Base-by-base conservation (phyloP, 2,888 invertebrate genomes). In the Ditula angustiorana region DNA sequence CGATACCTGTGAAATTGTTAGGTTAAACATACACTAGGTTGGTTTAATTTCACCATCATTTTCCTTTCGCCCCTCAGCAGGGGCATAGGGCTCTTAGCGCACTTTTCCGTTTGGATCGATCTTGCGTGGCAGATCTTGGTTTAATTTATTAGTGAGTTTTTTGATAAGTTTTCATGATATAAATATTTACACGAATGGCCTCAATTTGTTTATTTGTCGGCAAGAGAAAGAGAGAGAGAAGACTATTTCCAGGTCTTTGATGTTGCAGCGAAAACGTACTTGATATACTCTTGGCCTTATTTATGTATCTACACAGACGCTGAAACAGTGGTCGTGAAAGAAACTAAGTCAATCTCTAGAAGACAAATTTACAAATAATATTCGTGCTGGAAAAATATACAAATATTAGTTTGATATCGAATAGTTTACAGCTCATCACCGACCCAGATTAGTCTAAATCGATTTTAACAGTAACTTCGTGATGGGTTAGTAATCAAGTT, bases 191-290 rank as follows among this genome's bases (percentile, higher is more conserved):
- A 5, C 21, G 46, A 53, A 53, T 13, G 33, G 21, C 50, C 59
- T 47, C 58, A 72, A 63, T 73, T 71, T 73, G 79, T 83, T 85
- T 82, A 82, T 85, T 85, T 83, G 79, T 72, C 69, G 66, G 69
- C 70, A 66, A 81, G 82, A 37, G 77, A 75, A 26, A 78, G 79
- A 68, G 75, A 76, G 79, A 74, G 69, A n/a, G 68, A 81, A 79
- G 70, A 75, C 71, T 73, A n/a, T n/a, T 16, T 11, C n/a, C 37
- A 63, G 75, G 79, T 79, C 85, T 85, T 85, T 85, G 85, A 84
- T 82, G 82, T 83, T 70, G 58, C 70, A 70, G 66, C 73, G 67
- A 57, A 77, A 67, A 75, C 72, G 74, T 66, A 69, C 69, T 69
- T 61, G 63, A 66, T 53, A 7, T 70, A 74, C 71, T 79, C 82